A percentile compares a stretch with the other conserved stretches of the same genome.
These are phyloP conservation scores for Ambastaia sidthimunki DNA, from an alignment of 2,797 vertebrate species.

Conservation along the genomic window DNA sequence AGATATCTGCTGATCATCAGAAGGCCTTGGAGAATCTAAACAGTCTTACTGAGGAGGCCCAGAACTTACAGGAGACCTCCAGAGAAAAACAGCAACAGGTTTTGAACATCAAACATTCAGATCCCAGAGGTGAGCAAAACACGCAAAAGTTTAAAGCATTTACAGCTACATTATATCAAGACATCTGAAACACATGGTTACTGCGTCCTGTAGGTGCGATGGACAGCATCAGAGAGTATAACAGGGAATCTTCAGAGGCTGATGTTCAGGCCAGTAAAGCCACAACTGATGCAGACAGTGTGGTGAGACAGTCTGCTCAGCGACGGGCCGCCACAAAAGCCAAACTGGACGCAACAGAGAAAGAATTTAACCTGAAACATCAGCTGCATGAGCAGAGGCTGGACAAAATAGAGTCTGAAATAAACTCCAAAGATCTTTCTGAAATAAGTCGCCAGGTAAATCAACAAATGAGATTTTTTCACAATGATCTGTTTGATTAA, in stretches of 20 bases:
- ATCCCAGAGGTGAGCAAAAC: slow-evolving; percentile 84
- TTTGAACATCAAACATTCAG: slow-evolving; percentile 89
- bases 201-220: slow-evolving; percentile 81
- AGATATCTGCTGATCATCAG: slow-evolving; percentile 74
- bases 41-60: slow-evolving; percentile 75
- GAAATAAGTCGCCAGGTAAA: slow-evolving; percentile 84
- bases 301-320: slow-evolving; percentile 76
- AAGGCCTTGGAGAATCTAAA: slow-evolving; percentile 73
- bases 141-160: background rate
- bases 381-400: slow-evolving; percentile 83
- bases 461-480: background rate
- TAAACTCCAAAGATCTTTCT: slow-evolving; percentile 83
- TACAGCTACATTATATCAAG: background rate
- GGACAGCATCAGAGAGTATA: slow-evolving; percentile 87
- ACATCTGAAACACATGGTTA: background rate
- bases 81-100: slow-evolving; percentile 84
- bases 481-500: background rate
- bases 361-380: slow-evolving; percentile 83
- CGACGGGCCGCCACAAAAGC: slow-evolving; percentile 80
- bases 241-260: slow-evolving; percentile 81
- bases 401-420: slow-evolving; percentile 84
- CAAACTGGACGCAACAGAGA: slow-evolving; percentile 77
- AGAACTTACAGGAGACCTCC: slow-evolving; percentile 75
- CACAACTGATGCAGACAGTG: slow-evolving; percentile 73
- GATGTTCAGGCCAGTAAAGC: slow-evolving; percentile 81